Percentiles rank a stretch among this genome's conserved stretches.
phyloP scores from a whole-genome alignment of 2,113 vertebrate genomes.

The Microcebus griseorufus region DNA sequence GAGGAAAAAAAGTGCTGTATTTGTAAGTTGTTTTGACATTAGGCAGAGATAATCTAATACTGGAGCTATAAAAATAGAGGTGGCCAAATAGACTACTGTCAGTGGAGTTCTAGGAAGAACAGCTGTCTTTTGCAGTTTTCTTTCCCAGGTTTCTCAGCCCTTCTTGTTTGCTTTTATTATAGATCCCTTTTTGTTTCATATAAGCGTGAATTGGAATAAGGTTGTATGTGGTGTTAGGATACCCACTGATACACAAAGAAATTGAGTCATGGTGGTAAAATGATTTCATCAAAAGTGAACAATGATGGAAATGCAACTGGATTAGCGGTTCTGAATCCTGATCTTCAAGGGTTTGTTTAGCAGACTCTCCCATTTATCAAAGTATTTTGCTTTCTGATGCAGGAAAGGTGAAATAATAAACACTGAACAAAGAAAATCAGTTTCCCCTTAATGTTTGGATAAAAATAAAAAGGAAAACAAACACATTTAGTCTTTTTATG shows the following conservation, averaged over 20 bases:
- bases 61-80: slow-evolving; percentile 17
- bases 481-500: slow-evolving; percentile 50
- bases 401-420: slow-evolving; percentile 73
- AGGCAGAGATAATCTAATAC: slow-evolving; percentile 6
- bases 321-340: neutral
- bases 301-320: neutral
- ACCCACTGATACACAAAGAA: neutral
- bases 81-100: neutral
- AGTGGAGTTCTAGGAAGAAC: neutral
- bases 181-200: neutral
- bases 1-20: neutral
- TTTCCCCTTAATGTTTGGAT: slow-evolving; percentile 49
- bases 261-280: neutral
- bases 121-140: neutral
- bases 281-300: neutral
- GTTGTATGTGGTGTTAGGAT: neutral
- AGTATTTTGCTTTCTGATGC: slow-evolving; percentile 63
- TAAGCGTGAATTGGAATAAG: neutral
- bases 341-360: slow-evolving; percentile 23
- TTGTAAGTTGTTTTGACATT: slow-evolving; percentile 46
- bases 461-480: slow-evolving; percentile 65
- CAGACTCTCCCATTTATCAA: slow-evolving; percentile 22
- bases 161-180: neutral
- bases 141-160: slow-evolving; percentile 7
- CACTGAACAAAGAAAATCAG: slow-evolving; percentile 65